These are phyloP conservation scores for Sapajus apella DNA, from an alignment of 2,113 vertebrate genomes.

Conservation along the genomic window DNA sequence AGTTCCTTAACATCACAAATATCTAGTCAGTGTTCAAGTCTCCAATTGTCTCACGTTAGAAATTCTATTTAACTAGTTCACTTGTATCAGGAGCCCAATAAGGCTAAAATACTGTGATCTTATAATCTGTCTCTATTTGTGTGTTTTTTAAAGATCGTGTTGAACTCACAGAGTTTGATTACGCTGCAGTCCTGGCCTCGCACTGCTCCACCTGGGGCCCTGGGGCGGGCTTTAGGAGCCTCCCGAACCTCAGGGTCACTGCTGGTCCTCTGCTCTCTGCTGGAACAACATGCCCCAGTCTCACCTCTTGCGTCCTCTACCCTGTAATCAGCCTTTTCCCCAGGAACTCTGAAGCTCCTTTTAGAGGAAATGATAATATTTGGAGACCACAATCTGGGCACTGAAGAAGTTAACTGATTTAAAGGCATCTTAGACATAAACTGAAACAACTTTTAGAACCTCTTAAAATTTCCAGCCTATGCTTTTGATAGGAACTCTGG, in stretches of 20 bases:
- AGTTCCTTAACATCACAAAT: not conserved
- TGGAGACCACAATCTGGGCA: not conserved
- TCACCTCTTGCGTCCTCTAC: not conserved
- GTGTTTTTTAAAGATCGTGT: not conserved
- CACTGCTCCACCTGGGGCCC: not conserved
- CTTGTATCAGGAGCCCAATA: not conserved
- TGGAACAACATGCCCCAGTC: fast-evolving
- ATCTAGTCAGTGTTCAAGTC: not conserved
- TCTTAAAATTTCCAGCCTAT: not conserved
- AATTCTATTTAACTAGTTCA: not conserved
- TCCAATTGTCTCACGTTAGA: not conserved
- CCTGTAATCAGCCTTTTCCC: not conserved
- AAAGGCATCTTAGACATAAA: no score
- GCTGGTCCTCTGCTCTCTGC: not conserved
- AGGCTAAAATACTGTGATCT: not conserved
- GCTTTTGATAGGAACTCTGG: no score
- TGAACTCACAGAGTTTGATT: not conserved
- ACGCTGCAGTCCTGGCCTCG: fast-evolving
- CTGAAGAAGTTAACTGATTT: not conserved
- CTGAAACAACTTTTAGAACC: not conserved
- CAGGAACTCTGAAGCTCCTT: not conserved
- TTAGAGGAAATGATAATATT: not conserved
- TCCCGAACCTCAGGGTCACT: fast-evolving
- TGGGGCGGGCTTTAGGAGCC: fast-evolving
- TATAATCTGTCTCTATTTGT: not conserved